These are phyloP conservation scores for Heliconius erato DNA, from an alignment of 2,888 invertebrate species.

Conservation along the genomic window DNA sequence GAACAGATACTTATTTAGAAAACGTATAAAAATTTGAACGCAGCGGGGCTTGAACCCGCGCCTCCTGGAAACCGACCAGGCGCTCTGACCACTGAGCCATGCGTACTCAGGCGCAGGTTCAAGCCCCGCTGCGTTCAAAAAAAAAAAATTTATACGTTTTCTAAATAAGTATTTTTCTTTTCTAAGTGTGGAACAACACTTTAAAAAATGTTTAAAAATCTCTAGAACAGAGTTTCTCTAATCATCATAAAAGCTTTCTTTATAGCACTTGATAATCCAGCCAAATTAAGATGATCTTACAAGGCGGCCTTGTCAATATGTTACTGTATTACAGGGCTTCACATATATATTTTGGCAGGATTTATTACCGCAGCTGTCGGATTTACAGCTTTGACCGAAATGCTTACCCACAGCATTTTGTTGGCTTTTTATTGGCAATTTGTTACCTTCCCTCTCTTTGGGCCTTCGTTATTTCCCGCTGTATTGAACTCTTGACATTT, in stretches of 20 bases:
- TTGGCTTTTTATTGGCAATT: constrained; percentile 84
- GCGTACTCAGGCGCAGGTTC: too few species aligned
- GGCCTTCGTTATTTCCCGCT: constrained; percentile 71
- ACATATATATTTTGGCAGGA: constrained; percentile 74
- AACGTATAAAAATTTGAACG: too few species aligned
- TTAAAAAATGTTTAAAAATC: too few species aligned
- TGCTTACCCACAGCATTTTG: constrained; percentile 81
- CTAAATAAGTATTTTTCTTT: too few species aligned
- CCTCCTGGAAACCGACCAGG: too few species aligned
- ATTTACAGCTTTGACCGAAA: constrained; percentile 84
- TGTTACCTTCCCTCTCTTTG: constrained; percentile 82
- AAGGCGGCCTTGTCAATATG: background rate
- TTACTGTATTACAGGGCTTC: constrained; percentile 77
- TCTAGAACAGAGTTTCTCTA: background rate
- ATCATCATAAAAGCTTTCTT: background rate
- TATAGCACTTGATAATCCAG: background rate
- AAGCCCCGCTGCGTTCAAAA: too few species aligned
- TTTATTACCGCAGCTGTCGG: constrained; percentile 74
- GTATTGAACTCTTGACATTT: constrained; percentile 70
- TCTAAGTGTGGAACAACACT: too few species aligned
- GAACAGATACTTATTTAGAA: too few species aligned
- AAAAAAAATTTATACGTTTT: too few species aligned
- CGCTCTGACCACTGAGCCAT: too few species aligned
- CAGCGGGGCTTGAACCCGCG: too few species aligned
- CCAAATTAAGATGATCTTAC: constrained; percentile 12